Base-by-base conservation (phyloP, 1,140 invertebrate genomes). In the Pseudomyrmex concolor region DNA sequence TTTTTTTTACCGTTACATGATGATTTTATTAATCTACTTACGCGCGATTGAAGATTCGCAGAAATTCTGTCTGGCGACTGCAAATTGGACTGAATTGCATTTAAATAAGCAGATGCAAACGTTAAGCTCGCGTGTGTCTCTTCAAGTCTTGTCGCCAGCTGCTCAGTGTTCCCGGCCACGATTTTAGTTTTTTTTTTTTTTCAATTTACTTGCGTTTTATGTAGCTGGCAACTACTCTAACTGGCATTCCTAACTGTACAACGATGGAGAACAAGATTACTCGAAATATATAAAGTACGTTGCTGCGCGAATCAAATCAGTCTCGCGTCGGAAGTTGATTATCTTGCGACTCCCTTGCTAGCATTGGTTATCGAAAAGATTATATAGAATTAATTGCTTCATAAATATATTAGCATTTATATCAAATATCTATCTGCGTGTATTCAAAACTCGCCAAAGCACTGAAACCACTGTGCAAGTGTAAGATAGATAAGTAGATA, bases 181-280 rank as follows among this genome's bases (percentile, higher is more conserved):
- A n/a, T 54, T 0, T 4, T 7, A 3, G 7, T 5, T 34, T 34
- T 34, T 34, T 34, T n/a, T 78, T 67, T 78, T 67, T 77, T 70
- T 19, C 15, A 70, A 78, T 57, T 48, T 78, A 81, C n/a, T 81
- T 45, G 57, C 45, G 22, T 81, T 62, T 81, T 43, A 81, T 48
- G 51, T 68, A 70, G 51, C 10, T 81, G 19, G 54, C 83, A 86
- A 57, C 85, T 78, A 54, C 71, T 74, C 59, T 72, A 76, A 83
- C 50, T 64, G 66, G 45, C 48, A 90, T 89, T 91, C 89, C 89
- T 91, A 91, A 91, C 91, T 90, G 91, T 91, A 90, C 78, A 68
- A 25, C 60, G 84, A 91, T 87, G 64, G 74, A 45, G 63, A 72
- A 34, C 22, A 59, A 82, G 87, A 86, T 88, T 76, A 50, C 81